These are phyloP conservation scores for Channa maculata DNA, from an alignment of 2,113 vertebrate species.

Conservation along the genomic window DNA sequence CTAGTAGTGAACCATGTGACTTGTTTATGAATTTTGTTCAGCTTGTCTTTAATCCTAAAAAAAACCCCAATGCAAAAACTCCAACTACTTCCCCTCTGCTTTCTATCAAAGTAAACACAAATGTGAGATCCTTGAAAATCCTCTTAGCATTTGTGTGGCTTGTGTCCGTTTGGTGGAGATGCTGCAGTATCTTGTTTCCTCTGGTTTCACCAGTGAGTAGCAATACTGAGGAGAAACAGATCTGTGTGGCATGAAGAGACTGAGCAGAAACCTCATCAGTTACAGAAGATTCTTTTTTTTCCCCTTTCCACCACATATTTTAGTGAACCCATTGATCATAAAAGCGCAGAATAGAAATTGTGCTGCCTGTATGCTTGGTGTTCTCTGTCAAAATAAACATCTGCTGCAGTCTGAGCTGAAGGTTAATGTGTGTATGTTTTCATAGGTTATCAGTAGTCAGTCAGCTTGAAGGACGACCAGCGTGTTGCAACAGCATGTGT, in stretches of 20 bases:
- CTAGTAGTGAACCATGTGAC: not conserved
- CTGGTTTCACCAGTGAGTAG: slow-evolving; percentile 16
- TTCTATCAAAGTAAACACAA: slow-evolving; percentile 3
- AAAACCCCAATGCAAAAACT: slow-evolving; percentile 8
- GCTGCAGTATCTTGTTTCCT: slow-evolving; percentile 8
- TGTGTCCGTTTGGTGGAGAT: not conserved
- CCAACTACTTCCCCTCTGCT: slow-evolving; percentile 7
- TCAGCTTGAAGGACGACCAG: slow-evolving; percentile 54
- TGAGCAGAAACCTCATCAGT: slow-evolving; percentile 18
- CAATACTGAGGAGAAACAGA: slow-evolving; percentile 42
- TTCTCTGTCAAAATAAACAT: slow-evolving; percentile 29
- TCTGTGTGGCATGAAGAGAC: slow-evolving; percentile 24
- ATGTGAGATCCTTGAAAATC: slow-evolving; percentile 19
- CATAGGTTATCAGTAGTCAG: slow-evolving; percentile 58
- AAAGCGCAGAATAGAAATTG: not conserved
- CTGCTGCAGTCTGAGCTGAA: slow-evolving; percentile 33
- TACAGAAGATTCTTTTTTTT: not conserved
- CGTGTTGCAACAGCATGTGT: slow-evolving; percentile 77
- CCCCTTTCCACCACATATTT: not conserved
- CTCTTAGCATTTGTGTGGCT: not conserved
- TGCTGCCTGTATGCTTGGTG: slow-evolving; percentile 17
- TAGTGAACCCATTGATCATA: not conserved
- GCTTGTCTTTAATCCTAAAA: slow-evolving; percentile 20
- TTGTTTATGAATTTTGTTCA: slow-evolving; percentile 18
- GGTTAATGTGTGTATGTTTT: slow-evolving; percentile 38